A percentile compares a stretch with the other conserved stretches of the same genome.
Conservation (phyloP, 1,140 invertebrate genomes). For the Anastatus disparis region DNA sequence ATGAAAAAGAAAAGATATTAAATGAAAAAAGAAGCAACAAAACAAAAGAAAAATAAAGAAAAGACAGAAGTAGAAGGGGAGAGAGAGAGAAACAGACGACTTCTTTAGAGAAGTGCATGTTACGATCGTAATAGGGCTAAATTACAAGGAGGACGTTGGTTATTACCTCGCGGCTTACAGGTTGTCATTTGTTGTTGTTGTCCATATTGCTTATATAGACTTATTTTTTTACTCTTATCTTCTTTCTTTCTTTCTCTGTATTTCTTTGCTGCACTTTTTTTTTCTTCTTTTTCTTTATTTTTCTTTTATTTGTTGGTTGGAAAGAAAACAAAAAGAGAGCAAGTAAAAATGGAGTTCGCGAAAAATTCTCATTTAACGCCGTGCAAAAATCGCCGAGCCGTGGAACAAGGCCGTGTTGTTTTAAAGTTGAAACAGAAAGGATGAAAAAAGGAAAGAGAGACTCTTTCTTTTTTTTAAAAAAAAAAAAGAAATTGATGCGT, state of each 20-base stretch:
- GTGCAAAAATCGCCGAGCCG: background rate
- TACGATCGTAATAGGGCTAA: constrained; percentile 24
- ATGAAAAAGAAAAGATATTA: background rate
- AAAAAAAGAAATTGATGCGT: constrained; percentile 6
- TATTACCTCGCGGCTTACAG: constrained; percentile 16
- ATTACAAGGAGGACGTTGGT: constrained; percentile 34
- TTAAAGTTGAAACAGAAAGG: too few relatives aligned
- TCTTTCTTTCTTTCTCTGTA: too few relatives aligned
- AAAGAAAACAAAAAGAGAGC: background rate
- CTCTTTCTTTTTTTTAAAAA: too few relatives aligned
- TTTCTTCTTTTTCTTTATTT: too few relatives aligned
- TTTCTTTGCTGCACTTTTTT: too few relatives aligned
- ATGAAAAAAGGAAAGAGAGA: too few relatives aligned
- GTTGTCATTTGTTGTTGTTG: constrained; percentile 17
- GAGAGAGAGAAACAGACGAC: background rate
- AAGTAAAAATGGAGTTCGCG: background rate
- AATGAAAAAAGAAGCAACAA: too few relatives aligned
- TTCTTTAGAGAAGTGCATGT: constrained; percentile 25
- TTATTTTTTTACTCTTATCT: too few relatives aligned
- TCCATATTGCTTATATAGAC: background rate
- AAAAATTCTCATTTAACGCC: constrained; percentile 30
- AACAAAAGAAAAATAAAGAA: too few relatives aligned
- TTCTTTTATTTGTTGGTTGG: too few relatives aligned
- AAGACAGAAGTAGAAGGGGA: too few relatives aligned
- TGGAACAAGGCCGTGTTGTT: constrained; percentile 24